Conservation (phyloP, 2,797 vertebrate genomes). For the Molossus molossus region DNA sequence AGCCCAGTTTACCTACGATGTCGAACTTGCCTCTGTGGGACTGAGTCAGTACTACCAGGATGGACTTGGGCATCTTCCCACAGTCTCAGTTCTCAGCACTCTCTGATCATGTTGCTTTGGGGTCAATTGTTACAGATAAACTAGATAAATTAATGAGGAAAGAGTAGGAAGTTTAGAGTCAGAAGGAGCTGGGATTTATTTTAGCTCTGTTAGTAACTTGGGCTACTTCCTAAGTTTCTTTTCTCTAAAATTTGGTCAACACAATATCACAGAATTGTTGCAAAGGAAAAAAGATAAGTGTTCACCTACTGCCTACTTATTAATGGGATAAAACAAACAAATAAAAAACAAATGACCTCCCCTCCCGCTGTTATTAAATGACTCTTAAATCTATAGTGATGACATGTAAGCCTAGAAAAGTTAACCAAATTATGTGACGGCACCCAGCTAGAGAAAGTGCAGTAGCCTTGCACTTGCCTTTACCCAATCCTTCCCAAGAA, state of each 20-base stretch:
- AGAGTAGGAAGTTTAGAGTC: background rate
- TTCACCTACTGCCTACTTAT: background rate
- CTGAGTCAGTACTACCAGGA: background rate
- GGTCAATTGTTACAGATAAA: background rate
- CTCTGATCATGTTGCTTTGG: background rate
- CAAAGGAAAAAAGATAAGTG: background rate
- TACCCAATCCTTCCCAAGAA: background rate
- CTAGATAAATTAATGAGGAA: background rate
- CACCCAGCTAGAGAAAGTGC: background rate
- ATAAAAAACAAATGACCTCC: background rate
- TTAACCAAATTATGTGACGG: background rate
- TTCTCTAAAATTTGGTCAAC: slow-evolving; percentile 28
- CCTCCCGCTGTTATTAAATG: background rate
- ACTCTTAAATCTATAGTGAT: background rate
- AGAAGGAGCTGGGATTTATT: background rate
- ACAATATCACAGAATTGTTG: background rate
- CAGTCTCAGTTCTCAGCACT: background rate
- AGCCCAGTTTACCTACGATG: background rate
- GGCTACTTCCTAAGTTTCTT: background rate
- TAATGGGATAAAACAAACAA: background rate
- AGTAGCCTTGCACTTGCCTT: background rate
- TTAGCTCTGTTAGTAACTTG: background rate
- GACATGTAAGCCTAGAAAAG: background rate
- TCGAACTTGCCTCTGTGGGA: background rate
- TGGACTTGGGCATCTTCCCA: background rate